Percentiles rank a stretch among this genome's conserved stretches.
phyloP scores from a whole-genome alignment of 2,888 invertebrate genomes.

The Athalia rosae region DNA sequence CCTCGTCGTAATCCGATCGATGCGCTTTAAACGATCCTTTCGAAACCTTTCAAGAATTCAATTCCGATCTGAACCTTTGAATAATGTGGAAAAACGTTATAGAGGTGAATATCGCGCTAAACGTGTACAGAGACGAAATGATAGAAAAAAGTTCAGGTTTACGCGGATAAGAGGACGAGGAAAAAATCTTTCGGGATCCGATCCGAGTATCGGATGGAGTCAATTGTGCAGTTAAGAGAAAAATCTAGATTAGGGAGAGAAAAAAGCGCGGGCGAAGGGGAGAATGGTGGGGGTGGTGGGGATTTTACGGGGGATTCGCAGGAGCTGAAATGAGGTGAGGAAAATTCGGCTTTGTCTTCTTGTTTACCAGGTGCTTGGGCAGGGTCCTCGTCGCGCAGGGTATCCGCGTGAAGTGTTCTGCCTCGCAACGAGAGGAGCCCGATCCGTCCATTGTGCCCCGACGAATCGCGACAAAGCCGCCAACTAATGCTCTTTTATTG shows the following conservation, averaged over 20 bases:
- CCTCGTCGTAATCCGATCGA: neutral
- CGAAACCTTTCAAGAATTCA: no score
- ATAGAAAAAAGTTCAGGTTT: neutral
- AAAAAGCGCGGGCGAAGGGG: neutral
- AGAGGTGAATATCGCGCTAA: no score
- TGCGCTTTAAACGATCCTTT: no score
- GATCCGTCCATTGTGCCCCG: constrained; percentile 64
- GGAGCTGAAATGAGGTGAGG: constrained; percentile 20
- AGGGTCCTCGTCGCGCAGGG: constrained; percentile 22
- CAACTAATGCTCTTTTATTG: constrained; percentile 74
- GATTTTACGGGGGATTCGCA: neutral
- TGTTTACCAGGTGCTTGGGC: constrained; percentile 41
- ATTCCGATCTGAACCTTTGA: no score
- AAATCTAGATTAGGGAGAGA: constrained; percentile 7
- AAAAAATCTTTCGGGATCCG: constrained; percentile 4
- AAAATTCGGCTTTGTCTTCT: constrained; percentile 44
- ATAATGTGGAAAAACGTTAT: no score
- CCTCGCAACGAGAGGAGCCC: constrained; percentile 1
- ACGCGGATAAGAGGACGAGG: neutral
- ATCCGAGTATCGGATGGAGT: constrained; percentile 11
- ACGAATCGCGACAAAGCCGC: constrained; percentile 70
- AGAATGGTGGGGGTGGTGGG: neutral
- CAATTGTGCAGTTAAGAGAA: constrained; percentile 22
- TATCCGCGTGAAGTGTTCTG: constrained; percentile 34
- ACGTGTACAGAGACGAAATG: neutral